phyloP scores from a whole-genome alignment of 2,797 vertebrate genomes.

The Zonotrichia albicollis region DNA sequence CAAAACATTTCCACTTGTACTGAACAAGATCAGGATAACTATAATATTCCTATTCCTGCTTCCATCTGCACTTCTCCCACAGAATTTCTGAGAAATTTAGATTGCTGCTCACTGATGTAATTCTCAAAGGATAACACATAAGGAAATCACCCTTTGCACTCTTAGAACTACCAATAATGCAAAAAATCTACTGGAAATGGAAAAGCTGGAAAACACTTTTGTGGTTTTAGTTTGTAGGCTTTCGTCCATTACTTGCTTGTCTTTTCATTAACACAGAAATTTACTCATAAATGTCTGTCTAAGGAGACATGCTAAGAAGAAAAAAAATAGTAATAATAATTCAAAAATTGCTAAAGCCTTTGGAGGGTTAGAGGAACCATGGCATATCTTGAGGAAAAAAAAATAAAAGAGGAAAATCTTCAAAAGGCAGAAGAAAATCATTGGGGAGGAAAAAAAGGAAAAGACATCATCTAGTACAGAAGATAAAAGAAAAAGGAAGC shows the following conservation, averaged over 20 bases:
- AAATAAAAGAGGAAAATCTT: neutral
- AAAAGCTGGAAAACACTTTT: neutral
- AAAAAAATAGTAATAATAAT: neutral
- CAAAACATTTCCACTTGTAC: neutral
- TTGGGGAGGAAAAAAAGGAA: neutral
- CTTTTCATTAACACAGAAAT: neutral
- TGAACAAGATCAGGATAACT: neutral
- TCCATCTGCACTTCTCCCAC: neutral
- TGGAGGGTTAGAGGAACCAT: neutral
- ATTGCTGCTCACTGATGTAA: neutral
- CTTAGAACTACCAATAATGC: neutral
- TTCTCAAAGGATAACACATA: neutral
- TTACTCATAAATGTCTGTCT: neutral
- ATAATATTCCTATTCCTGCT: neutral
- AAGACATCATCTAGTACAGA: neutral
- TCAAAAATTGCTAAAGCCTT: neutral
- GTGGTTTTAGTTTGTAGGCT: neutral
- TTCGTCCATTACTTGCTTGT: neutral
- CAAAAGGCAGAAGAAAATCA: neutral
- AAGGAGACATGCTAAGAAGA: neutral
- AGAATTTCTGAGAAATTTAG: neutral
- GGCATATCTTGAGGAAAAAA: rapidly evolving
- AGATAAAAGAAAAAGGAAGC: neutral
- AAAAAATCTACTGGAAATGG: neutral
- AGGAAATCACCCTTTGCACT: neutral